A percentile compares a stretch with the other conserved stretches of the same genome.
These are phyloP conservation scores for Pollicipes pollicipes DNA, from an alignment of 1,140 invertebrate species.

Conservation along the genomic window DNA sequence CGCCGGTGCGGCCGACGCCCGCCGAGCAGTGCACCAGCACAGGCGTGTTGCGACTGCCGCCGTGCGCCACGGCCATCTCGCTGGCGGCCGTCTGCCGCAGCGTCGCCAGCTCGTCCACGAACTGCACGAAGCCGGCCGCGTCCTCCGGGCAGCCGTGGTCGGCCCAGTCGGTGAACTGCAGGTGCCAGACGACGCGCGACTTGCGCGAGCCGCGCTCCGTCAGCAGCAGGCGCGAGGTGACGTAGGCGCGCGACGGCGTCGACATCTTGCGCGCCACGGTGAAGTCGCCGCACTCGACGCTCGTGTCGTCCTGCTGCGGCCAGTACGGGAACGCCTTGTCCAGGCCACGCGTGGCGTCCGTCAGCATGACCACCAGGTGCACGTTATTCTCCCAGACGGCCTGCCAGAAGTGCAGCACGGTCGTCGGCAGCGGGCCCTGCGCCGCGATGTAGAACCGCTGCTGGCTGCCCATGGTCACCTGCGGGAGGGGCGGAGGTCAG, in stretches of 20 bases:
- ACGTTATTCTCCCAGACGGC: constrained; percentile 71
- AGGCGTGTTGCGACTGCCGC: constrained; percentile 48
- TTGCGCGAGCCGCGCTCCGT: constrained; percentile 22
- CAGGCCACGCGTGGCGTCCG: constrained; percentile 27
- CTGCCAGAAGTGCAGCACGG: constrained; percentile 54
- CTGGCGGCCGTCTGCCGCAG: constrained; percentile 49
- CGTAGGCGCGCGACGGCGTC: constrained; percentile 28
- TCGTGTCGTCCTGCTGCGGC: constrained; percentile 18
- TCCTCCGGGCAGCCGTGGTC: constrained; percentile 41
- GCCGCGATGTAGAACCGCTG: constrained; percentile 69
- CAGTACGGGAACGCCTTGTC: constrained; percentile 26
- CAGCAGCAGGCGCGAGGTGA: constrained; percentile 27
- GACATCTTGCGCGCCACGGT: constrained; percentile 26
- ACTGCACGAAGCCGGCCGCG: constrained; percentile 31
- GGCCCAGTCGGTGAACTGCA: constrained; percentile 60
- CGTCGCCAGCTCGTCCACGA: constrained; percentile 66
- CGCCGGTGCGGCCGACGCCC: constrained; percentile 49
- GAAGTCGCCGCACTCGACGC: constrained; percentile 18
- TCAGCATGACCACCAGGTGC: constrained; percentile 54
- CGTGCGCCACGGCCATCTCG: constrained; percentile 37
- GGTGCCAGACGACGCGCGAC: constrained; percentile 51
- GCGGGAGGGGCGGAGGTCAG: not conserved
- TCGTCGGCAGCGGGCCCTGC: constrained; percentile 47
- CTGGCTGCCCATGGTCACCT: constrained; percentile 48
- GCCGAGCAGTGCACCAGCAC: constrained; percentile 48